Evolutionary conservation across 2,113 vertebrate species (phyloP).

Genomic region (Axis porcinus): DNA sequence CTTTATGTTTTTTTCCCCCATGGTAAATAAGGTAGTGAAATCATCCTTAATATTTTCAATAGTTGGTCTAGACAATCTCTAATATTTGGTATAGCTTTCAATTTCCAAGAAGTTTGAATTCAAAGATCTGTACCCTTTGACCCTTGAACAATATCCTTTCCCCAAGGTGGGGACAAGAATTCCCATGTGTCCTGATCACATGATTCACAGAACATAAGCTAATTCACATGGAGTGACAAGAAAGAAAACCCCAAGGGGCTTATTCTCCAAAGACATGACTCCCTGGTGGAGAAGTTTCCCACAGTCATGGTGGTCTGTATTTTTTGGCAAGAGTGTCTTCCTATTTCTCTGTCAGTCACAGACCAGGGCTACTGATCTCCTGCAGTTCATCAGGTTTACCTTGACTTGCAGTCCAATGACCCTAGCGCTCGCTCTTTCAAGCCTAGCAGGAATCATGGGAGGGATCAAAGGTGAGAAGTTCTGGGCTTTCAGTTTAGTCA

Average conservation of each 20-base stretch:
- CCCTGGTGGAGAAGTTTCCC: not conserved
- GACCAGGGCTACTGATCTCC: not conserved
- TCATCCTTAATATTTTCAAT: not conserved
- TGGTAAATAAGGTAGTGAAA: not conserved
- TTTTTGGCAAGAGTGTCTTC: not conserved
- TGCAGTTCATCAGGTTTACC: not conserved
- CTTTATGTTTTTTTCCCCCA: not conserved
- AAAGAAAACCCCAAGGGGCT: not conserved
- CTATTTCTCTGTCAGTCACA: not conserved
- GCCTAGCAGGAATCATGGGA: not conserved
- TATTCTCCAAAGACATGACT: not conserved
- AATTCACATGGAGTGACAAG: not conserved
- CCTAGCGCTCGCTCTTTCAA: not conserved
- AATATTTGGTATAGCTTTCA: not conserved
- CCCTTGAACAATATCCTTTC: not conserved
- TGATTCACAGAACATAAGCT: slow-evolving; percentile 11
- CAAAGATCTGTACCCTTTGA: slow-evolving; percentile 1
- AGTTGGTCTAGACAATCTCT: not conserved
- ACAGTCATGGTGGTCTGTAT: not conserved
- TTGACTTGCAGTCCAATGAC: not conserved
- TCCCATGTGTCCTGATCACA: not conserved
- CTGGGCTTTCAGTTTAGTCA: not conserved
- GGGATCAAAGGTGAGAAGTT: not conserved
- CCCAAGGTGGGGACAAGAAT: not conserved
- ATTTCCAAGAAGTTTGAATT: not conserved